Evolutionary conservation across 2,113 vertebrate species (phyloP).

Genomic region (Trichomycterus rosablanca): DNA sequence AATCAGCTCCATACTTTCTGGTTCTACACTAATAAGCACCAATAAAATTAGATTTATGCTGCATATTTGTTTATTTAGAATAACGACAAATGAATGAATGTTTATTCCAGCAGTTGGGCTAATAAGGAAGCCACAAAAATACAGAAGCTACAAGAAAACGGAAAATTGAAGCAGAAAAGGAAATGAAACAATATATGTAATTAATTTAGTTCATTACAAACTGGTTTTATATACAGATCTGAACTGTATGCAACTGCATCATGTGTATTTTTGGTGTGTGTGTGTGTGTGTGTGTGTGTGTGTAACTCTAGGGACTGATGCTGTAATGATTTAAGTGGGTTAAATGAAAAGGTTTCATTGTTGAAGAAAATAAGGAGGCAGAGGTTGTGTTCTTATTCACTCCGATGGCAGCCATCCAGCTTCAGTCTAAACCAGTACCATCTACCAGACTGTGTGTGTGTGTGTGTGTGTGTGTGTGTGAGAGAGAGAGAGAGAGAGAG

Average conservation of each 20-base stretch:
- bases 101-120: slow-evolving; percentile 26
- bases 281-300: slow-evolving; percentile 14
- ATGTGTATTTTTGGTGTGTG: neutral
- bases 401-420: slow-evolving; percentile 26
- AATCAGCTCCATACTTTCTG: slow-evolving; percentile 7
- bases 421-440: slow-evolving; percentile 13
- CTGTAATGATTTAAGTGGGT: slow-evolving; percentile 44
- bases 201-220: no score
- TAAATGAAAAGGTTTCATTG: slow-evolving; percentile 43
- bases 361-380: slow-evolving; percentile 29
- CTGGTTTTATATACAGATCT: no score
- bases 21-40: slow-evolving; percentile 7
- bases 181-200: neutral
- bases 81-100: slow-evolving; percentile 22
- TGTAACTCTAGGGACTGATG: slow-evolving; percentile 33
- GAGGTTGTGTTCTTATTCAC: slow-evolving; percentile 22
- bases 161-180: neutral
- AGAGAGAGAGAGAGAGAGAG: neutral
- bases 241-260: neutral
- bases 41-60: slow-evolving; percentile 35
- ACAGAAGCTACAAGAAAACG: neutral
- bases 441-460: slow-evolving; percentile 13
- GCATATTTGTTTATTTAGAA: slow-evolving; percentile 35
- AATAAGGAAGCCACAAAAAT: slow-evolving; percentile 10
- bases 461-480: slow-evolving; percentile 5